Evolutionary conservation across 2,797 vertebrate genomes (phyloP).

Genomic region (Dicrostonyx torquatus): DNA sequence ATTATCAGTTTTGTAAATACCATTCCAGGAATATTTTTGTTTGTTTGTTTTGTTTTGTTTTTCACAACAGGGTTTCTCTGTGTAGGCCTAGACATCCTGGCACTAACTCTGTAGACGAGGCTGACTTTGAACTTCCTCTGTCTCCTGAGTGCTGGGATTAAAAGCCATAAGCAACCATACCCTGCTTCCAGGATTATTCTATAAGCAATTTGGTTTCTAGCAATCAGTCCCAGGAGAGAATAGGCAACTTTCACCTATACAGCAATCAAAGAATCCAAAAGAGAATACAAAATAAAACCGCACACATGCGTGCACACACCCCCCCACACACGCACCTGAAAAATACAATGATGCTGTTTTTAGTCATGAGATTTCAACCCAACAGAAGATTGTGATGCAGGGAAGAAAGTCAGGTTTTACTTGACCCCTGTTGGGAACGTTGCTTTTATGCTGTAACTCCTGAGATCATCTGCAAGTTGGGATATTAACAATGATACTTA

Average conservation of each 20-base stretch:
- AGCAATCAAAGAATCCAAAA: background rate
- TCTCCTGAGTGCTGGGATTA: background rate
- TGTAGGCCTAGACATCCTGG: too few relatives aligned
- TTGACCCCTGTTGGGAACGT: background rate
- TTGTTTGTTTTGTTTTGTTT: background rate
- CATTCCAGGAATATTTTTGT: background rate
- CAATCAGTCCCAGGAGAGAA: background rate
- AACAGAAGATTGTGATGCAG: background rate
- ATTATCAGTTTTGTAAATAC: background rate
- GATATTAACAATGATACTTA: background rate
- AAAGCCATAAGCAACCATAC: background rate
- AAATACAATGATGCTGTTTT: background rate
- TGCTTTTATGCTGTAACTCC: background rate
- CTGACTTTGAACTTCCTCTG: background rate
- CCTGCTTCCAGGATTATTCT: background rate
- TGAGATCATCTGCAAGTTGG: background rate
- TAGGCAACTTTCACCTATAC: background rate
- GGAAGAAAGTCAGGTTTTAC: background rate
- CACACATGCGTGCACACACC: too few relatives aligned
- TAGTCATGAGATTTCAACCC: background rate
- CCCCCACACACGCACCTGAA: background rate
- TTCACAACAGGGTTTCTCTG: background rate
- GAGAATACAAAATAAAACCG: background rate
- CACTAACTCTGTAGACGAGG: background rate
- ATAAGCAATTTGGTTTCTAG: slow-evolving; percentile 28